Evolutionary conservation across 1,140 invertebrate species (phyloP).

Genomic region (Coboldia fuscipes): DNA sequence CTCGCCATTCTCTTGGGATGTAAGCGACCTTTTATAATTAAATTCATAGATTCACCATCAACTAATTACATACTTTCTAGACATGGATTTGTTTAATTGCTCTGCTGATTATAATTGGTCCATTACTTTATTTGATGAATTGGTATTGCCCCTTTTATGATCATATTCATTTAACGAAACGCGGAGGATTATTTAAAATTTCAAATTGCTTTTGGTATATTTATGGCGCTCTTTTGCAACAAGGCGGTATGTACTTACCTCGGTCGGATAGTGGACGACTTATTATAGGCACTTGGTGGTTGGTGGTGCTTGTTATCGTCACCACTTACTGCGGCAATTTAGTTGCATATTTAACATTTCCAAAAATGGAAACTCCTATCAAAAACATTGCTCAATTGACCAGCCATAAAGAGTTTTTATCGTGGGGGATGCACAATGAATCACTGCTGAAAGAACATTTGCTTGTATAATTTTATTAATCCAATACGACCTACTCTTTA

Average conservation of each 20-base stretch:
- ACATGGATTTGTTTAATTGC: conserved; percentile 59
- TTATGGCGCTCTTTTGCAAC: conserved; percentile 73
- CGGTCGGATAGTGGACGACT: conserved; percentile 69
- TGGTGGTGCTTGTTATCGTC: conserved; percentile 72
- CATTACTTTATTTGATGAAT: conserved; percentile 56
- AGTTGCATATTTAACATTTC: conserved; percentile 83
- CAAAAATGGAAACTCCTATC: conserved; percentile 57
- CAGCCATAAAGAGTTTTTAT: conserved; percentile 30
- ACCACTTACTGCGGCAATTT: conserved; percentile 86
- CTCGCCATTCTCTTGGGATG: conserved; percentile 57
- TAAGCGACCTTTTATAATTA: too few relatives aligned
- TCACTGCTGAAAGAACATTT: conserved; percentile 53
- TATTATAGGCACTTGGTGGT: conserved; percentile 78
- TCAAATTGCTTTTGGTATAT: conserved; percentile 75
- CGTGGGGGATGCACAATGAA: conserved; percentile 52
- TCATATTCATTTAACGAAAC: conserved; percentile 26
- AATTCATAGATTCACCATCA: too few relatives aligned
- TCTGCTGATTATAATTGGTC: conserved; percentile 51
- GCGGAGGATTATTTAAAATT: conserved; percentile 38
- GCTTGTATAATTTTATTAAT: too few relatives aligned
- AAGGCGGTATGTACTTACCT: conserved; percentile 73
- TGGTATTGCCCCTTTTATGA: conserved; percentile 45
- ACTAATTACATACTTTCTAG: conserved; percentile 26
- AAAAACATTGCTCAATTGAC: conserved; percentile 50
- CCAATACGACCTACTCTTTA: too few relatives aligned